phyloP scores from a whole-genome alignment of 2,113 vertebrate genomes.

The Hemiscyllium ocellatum region DNA sequence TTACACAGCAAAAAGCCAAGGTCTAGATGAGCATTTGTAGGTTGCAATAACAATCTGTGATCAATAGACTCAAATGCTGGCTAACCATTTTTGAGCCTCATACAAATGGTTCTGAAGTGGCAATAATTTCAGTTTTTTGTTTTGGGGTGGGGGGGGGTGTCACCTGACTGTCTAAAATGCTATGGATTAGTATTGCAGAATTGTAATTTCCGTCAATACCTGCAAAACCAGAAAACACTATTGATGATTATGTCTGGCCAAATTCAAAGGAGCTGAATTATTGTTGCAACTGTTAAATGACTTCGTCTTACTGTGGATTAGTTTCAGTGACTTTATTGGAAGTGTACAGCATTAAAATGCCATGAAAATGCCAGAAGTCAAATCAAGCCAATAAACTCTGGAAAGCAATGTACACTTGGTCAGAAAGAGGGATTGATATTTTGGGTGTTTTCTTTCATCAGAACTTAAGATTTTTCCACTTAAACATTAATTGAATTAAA shows the following conservation, averaged over 20 bases:
- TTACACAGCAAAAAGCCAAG: not conserved
- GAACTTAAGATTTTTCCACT: not conserved
- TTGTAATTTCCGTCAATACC: not conserved
- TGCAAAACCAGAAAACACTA: not conserved
- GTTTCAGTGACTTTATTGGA: not conserved
- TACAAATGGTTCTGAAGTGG: not conserved
- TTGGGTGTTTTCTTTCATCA: not conserved
- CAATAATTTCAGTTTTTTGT: not conserved
- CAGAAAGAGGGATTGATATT: not conserved
- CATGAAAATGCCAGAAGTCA: not conserved
- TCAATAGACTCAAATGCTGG: not conserved
- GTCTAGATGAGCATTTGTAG: not conserved
- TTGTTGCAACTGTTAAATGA: not conserved
- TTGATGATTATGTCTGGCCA: not conserved
- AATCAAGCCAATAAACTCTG: not conserved
- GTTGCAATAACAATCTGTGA: not conserved
- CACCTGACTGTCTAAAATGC: not conserved
- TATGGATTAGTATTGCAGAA: not conserved
- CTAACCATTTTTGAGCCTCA: not conserved
- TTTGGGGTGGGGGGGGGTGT: not conserved
- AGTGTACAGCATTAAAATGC: not conserved
- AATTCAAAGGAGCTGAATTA: not conserved
- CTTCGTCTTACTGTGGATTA: not conserved
- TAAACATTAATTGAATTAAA: not conserved
- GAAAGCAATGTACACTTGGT: not conserved